A percentile compares a stretch with the other conserved stretches of the same genome.
Evolutionary conservation across 2,888 invertebrate species (phyloP).

Genomic region (Polylopha cassiicola): DNA sequence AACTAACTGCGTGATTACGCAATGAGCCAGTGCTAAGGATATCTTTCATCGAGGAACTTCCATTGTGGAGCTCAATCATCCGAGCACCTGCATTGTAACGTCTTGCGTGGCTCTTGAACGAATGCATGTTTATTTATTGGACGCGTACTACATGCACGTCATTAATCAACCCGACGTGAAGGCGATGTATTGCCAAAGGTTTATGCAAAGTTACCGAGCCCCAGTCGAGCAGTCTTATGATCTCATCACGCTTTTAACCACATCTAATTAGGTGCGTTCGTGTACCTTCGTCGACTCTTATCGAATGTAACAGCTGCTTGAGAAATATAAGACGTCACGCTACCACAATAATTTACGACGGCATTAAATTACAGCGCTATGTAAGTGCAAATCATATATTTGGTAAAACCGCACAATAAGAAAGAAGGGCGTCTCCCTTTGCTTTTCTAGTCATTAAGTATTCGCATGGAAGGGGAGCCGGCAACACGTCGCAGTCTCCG

Average conservation of each 20-base stretch:
- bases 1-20: slow-evolving; percentile 16
- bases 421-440: slow-evolving; percentile 45
- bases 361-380: slow-evolving; percentile 49
- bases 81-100: slow-evolving; percentile 24
- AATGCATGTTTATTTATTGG: slow-evolving; percentile 19
- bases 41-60: slow-evolving; percentile 4
- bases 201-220: slow-evolving; percentile 44
- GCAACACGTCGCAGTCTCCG: slow-evolving; percentile 51
- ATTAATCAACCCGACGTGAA: slow-evolving; percentile 58
- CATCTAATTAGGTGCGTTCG: slow-evolving; percentile 52
- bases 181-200: slow-evolving; percentile 53
- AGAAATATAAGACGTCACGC: slow-evolving; percentile 43
- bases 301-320: slow-evolving; percentile 46
- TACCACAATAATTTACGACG: slow-evolving; percentile 56
- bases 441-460: slow-evolving; percentile 50
- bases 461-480: slow-evolving; percentile 41
- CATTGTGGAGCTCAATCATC: slow-evolving; percentile 4
- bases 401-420: slow-evolving; percentile 32
- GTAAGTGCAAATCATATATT: slow-evolving; percentile 44
- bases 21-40: slow-evolving; percentile 8
- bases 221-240: slow-evolving; percentile 49
- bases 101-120: slow-evolving; percentile 44
- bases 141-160: slow-evolving; percentile 35
- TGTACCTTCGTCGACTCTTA: slow-evolving; percentile 15
- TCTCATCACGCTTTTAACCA: slow-evolving; percentile 59